Percentiles rank a stretch among this genome's conserved stretches.
Evolutionary conservation across 1,140 invertebrate genomes (phyloP).

Genomic region (Teleopsis dalmanni): DNA sequence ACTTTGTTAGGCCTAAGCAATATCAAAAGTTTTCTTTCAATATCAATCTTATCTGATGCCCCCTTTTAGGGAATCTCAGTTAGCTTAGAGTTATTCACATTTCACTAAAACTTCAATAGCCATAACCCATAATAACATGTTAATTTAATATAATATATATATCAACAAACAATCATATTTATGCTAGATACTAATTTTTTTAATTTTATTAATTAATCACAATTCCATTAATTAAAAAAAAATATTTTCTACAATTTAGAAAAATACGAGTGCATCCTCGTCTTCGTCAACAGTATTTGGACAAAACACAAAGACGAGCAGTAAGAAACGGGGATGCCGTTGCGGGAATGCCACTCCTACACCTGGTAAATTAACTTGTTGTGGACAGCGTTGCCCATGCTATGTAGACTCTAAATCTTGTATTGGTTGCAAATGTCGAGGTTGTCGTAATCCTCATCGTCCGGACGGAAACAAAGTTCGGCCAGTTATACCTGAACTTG

Average conservation of each 20-base stretch:
- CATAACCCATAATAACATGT: too few species aligned
- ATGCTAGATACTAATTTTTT: too few species aligned
- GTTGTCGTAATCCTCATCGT: slow-evolving; percentile 81
- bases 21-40: too few species aligned
- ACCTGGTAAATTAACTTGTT: slow-evolving; percentile 84
- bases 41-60: too few species aligned
- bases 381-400: slow-evolving; percentile 86
- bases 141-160: too few species aligned
- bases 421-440: slow-evolving; percentile 79
- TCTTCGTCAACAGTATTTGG: not conserved
- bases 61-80: too few species aligned
- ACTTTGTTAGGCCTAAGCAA: too few species aligned
- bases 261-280: not conserved
- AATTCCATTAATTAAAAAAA: too few species aligned
- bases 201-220: too few species aligned
- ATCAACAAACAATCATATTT: too few species aligned
- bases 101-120: too few species aligned
- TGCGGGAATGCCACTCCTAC: slow-evolving; percentile 84
- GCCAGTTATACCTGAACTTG: slow-evolving; percentile 57
- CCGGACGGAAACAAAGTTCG: slow-evolving; percentile 70
- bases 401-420: slow-evolving; percentile 83
- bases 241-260: not conserved
- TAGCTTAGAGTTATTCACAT: too few species aligned
- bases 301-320: not conserved
- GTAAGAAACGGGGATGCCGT: slow-evolving; percentile 68